A percentile compares a stretch with the other conserved stretches of the same genome.
Conservation (phyloP, 2,113 vertebrate genomes). For the Poicephalus meyeri region DNA sequence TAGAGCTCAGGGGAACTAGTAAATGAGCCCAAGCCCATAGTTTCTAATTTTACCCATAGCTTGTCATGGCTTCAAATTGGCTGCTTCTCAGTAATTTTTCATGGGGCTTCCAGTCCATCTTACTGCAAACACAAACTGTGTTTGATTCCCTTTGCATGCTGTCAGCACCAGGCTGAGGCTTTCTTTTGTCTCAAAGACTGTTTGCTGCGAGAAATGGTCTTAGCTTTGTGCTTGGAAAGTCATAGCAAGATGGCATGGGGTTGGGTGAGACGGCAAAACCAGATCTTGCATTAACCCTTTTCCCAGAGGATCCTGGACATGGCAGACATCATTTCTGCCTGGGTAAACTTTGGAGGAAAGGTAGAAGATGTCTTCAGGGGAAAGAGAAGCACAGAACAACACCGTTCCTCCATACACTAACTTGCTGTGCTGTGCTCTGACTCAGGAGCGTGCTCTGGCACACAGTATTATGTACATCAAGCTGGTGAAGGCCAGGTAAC, state of each 20-base stretch:
- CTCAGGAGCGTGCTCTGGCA: not conserved
- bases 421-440: not conserved
- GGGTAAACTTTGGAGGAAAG: not conserved
- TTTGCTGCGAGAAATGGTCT: not conserved
- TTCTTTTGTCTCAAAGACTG: not conserved
- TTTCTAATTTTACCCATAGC: not conserved
- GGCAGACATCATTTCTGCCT: not conserved
- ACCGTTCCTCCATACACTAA: fast-evolving
- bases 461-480: fast-evolving
- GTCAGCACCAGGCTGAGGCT: not conserved
- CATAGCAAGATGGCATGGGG: fast-evolving
- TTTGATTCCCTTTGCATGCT: not conserved
- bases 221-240: not conserved
- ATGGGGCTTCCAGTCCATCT: not conserved
- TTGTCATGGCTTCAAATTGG: not conserved
- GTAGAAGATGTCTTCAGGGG: not conserved
- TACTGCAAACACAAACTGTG: not conserved
- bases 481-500: not conserved
- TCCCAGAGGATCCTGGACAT: not conserved
- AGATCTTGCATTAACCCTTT: not conserved
- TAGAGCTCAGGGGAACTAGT: not conserved
- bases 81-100: not conserved
- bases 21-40: not conserved
- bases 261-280: not conserved
- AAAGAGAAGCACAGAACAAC: not conserved